Evolutionary conservation across 64 coral and sea anemone species (phyloP), one percentile per base, ranked within the genome.

Genomic region (Exaiptasia diaphana): DNA sequence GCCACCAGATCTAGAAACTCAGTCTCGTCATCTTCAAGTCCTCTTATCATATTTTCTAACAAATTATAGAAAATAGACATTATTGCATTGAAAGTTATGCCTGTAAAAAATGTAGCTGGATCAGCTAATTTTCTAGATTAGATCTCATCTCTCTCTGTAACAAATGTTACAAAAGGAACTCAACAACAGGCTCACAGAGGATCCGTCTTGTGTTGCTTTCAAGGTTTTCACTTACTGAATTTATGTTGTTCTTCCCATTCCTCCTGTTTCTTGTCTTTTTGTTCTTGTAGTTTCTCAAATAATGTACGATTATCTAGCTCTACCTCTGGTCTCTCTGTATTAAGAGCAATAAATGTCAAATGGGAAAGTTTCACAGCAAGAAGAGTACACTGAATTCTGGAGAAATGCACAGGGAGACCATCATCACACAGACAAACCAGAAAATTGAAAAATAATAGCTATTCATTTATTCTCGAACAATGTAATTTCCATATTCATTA

Each of bases 161-260:
- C n/a, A n/a, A n/a, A n/a, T n/a, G n/a, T n/a, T n/a, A n/a, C n/a
- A n/a, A n/a, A n/a, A n/a, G n/a, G n/a, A n/a, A n/a, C n/a, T n/a
- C n/a, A n/a, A n/a, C n/a, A n/a, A n/a, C n/a, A n/a, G n/a, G n/a
- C n/a, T n/a, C n/a, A n/a, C n/a, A n/a, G n/a, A n/a, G n/a, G n/a
- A n/a, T n/a, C n/a, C 5, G 43, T 46, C 43, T 15, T 15, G 6
- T 15, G 6, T 62, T 5, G 57, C 6, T 6, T 73, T 0, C 20
- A 10, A 52, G 25, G 23, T 52, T 30, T 13, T 23, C 12, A 35
- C 81, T 63, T 78, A 94, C 91, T 94, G 21, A 94, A 45, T 53
- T 94, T 88, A 78, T 94, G 91, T 21, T 89, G 80, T 36, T 94
- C 91, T 4, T 94, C 91, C 91, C 91, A 95, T 57, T 95, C 91